Percentiles rank a stretch among this genome's conserved stretches.
Conservation (phyloP, 2,888 invertebrate species). For the Drosophila suboccidentalis region DNA sequence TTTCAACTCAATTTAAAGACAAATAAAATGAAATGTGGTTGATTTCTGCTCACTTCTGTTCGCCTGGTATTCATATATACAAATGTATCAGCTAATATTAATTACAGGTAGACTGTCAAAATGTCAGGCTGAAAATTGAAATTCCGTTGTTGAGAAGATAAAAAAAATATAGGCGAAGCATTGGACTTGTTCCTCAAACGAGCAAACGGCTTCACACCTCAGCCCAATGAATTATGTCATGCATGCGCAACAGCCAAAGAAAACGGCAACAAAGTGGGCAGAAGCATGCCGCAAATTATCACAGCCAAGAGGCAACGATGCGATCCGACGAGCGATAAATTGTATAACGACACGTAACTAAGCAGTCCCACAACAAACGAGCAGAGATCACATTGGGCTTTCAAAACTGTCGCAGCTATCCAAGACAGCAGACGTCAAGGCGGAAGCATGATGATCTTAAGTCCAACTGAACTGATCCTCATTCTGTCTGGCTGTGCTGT, state of each 20-base stretch:
- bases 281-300: slow-evolving; percentile 53
- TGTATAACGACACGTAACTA: slow-evolving; percentile 31
- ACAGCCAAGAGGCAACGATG: slow-evolving; percentile 61
- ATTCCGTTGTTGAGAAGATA: not conserved
- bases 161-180: not conserved
- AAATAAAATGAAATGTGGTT: too few species aligned
- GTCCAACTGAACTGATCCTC: slow-evolving; percentile 12
- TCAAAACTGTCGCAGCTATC: slow-evolving; percentile 48
- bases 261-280: slow-evolving; percentile 37
- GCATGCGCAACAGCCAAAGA: slow-evolving; percentile 34
- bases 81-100: too few species aligned
- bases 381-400: slow-evolving; percentile 17
- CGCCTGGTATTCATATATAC: too few species aligned
- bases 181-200: not conserved
- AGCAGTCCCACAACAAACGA: not conserved
- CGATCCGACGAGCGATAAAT: slow-evolving; percentile 48
- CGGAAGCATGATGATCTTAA: slow-evolving; percentile 53
- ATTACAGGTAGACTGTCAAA: not conserved
- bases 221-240: slow-evolving; percentile 58
- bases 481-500: slow-evolving; percentile 42
- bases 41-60: too few species aligned
- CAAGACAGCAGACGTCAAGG: slow-evolving; percentile 28
- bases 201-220: slow-evolving; percentile 42
- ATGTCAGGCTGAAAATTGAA: not conserved
- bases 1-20: too few species aligned